phyloP scores from a whole-genome alignment of 2,797 vertebrate genomes.

The Morus bassanus region DNA sequence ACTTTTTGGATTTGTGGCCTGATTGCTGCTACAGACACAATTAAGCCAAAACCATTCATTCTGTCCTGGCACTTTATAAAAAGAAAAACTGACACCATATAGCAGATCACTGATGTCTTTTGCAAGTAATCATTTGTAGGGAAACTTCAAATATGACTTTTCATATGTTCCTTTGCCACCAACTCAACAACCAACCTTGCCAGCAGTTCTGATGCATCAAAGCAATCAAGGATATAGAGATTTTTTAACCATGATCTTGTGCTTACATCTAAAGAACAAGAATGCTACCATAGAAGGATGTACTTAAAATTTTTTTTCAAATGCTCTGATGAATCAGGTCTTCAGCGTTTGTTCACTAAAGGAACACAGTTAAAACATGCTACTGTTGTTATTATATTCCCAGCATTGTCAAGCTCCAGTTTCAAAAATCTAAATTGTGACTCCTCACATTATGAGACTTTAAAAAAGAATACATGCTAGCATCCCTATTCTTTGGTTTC shows the following conservation, averaged over 20 bases:
- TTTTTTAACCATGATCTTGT: neutral
- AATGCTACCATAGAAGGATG: neutral
- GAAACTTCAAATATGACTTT: neutral
- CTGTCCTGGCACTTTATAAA: neutral
- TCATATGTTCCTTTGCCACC: neutral
- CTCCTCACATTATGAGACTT: neutral
- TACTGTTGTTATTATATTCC: neutral
- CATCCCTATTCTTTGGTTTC: neutral
- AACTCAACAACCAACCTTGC: neutral
- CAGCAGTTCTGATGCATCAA: neutral
- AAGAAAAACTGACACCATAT: neutral
- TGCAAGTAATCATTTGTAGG: neutral
- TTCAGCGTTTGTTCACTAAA: neutral
- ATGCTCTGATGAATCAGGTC: neutral
- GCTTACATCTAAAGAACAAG: neutral
- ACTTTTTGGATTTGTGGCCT: neutral
- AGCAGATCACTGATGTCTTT: neutral
- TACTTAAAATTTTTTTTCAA: neutral
- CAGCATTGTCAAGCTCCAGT: neutral
- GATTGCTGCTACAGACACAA: neutral
- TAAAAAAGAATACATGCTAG: neutral
- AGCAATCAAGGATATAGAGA: neutral
- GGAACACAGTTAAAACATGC: neutral
- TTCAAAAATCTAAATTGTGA: neutral
- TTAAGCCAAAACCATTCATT: neutral